These are phyloP conservation scores for Catharus minimus DNA, from an alignment of 2,113 vertebrate species.

Conservation along the genomic window DNA sequence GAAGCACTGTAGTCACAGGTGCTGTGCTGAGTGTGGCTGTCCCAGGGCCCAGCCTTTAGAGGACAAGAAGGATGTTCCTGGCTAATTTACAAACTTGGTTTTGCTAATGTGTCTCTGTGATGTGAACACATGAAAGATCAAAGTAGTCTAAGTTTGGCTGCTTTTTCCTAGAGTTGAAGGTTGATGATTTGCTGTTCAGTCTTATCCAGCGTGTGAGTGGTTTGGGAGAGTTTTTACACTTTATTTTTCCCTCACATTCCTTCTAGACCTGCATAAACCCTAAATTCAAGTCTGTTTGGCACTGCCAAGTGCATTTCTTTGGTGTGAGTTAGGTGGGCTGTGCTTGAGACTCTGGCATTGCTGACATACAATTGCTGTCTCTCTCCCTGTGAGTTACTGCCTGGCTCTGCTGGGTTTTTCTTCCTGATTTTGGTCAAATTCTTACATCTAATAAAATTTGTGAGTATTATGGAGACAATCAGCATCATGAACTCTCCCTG, in stretches of 20 bases:
- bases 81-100: background rate
- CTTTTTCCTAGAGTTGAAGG: background rate
- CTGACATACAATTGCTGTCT: rapidly evolving
- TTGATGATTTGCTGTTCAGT: background rate
- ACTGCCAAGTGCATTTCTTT: background rate
- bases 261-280: background rate
- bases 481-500: background rate
- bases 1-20: rapidly evolving
- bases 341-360: background rate
- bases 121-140: background rate
- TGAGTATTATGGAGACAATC: background rate
- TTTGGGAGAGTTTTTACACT: background rate
- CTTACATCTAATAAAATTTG: background rate
- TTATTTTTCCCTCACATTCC: background rate
- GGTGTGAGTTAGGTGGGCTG: rapidly evolving
- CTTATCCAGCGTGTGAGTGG: background rate
- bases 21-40: background rate
- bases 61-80: background rate
- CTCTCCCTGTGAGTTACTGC: background rate
- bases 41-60: background rate
- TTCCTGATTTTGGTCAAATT: background rate
- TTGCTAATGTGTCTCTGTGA: background rate
- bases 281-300: background rate
- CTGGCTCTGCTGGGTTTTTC: background rate
- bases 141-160: background rate